Conservation (phyloP, 2,113 vertebrate species). For the Tetraodon nigroviridis region DNA sequence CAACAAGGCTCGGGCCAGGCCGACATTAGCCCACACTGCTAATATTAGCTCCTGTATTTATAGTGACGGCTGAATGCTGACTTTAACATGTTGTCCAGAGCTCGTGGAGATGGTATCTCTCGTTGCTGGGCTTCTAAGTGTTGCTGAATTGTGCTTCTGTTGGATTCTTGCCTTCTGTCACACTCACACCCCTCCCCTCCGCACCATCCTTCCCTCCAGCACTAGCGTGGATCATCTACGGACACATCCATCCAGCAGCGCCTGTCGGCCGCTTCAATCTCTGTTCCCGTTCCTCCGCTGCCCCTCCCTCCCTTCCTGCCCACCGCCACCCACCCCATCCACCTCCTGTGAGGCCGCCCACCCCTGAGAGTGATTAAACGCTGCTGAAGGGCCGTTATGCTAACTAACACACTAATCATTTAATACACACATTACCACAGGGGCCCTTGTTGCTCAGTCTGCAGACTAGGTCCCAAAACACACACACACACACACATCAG, state of each 20-base stretch:
- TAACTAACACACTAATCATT: conserved; percentile 79
- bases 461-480: conserved; percentile 73
- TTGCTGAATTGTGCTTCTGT: conserved; percentile 62
- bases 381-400: conserved; percentile 74
- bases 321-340: conserved; percentile 25
- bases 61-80: conserved; percentile 61
- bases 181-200: conserved; percentile 14
- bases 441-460: conserved; percentile 71
- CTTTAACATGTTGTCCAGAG: conserved; percentile 66
- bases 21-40: conserved; percentile 49
- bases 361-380: conserved; percentile 78
- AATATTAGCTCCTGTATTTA: conserved; percentile 59
- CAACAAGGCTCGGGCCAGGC: conserved; percentile 43
- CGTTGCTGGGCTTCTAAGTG: conserved; percentile 52
- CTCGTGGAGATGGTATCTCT: conserved; percentile 66
- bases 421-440: conserved; percentile 76
- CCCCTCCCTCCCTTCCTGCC: conserved; percentile 5
- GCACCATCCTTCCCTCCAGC: conserved; percentile 15
- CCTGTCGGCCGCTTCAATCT: conserved; percentile 49
- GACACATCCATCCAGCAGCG: conserved; percentile 50
- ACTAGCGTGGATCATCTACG: conserved; percentile 45
- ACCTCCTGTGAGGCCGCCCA: conserved; percentile 69
- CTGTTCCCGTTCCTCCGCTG: conserved; percentile 24
- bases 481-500: conserved; percentile 49
- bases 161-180: conserved; percentile 56